Evolutionary conservation across 1,140 invertebrate species (phyloP).

Genomic region (Leptinotarsa lineolata): DNA sequence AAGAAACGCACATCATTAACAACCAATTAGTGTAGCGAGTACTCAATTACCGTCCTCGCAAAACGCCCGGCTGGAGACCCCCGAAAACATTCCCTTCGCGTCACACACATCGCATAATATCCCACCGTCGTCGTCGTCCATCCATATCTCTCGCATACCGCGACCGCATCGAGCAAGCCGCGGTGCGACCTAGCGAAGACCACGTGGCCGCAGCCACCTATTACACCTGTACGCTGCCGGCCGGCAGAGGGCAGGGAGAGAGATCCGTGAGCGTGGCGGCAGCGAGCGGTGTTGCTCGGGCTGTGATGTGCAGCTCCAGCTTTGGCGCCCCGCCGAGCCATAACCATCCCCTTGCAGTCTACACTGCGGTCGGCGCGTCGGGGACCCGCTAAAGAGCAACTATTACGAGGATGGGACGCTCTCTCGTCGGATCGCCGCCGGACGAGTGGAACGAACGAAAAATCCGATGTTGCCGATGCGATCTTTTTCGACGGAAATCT

Average conservation of each 20-base stretch:
- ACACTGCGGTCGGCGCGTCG: slow-evolving; percentile 49
- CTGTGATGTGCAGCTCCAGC: slow-evolving; percentile 37
- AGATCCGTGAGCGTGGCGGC: background rate
- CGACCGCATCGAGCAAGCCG: background rate
- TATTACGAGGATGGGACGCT: slow-evolving; percentile 10
- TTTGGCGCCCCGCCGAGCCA: slow-evolving; percentile 44
- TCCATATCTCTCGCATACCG: background rate
- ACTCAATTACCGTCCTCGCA: background rate
- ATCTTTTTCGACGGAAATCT: background rate
- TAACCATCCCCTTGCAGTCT: slow-evolving; percentile 48
- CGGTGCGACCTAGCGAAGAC: background rate
- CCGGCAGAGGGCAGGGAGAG: slow-evolving; percentile 15
- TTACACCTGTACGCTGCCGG: background rate
- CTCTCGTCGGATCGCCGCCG: background rate
- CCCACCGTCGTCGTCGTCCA: background rate
- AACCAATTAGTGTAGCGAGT: background rate
- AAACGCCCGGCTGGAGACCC: background rate
- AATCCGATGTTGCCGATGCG: background rate
- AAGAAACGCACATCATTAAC: background rate
- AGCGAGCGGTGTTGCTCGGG: slow-evolving; percentile 18
- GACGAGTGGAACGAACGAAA: slow-evolving; percentile 4
- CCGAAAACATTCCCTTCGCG: background rate
- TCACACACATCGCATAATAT: background rate
- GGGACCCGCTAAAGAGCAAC: slow-evolving; percentile 34
- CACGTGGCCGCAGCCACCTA: slow-evolving; percentile 4